Conservation (phyloP, 2,888 invertebrate genomes). For the Agonopterix heracliana region DNA sequence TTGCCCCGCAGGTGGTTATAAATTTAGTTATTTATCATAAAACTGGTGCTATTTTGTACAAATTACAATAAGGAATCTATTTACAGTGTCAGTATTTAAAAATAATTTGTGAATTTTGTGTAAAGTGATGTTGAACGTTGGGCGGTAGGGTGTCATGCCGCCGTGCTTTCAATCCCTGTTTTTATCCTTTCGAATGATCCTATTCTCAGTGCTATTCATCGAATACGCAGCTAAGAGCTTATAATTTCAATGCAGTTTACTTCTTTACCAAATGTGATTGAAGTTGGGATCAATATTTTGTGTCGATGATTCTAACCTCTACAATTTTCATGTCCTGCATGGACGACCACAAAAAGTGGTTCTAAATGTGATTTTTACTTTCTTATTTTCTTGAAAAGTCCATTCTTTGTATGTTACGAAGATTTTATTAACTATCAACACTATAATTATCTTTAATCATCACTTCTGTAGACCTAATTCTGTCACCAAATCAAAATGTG, state of each 20-base stretch:
- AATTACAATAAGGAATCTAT: conserved; percentile 24
- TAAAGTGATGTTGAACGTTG: conserved; percentile 31
- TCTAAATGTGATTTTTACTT: no score
- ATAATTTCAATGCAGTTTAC: no score
- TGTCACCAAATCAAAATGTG: no score
- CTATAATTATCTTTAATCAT: no score
- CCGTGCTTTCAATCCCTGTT: conserved; percentile 24
- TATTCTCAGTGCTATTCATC: no score
- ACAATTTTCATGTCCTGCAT: neutral
- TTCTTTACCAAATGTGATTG: no score
- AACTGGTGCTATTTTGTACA: conserved; percentile 32
- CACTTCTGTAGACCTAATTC: no score
- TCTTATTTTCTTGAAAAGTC: no score
- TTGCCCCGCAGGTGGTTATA: conserved; percentile 68
- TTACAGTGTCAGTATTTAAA: conserved; percentile 35
- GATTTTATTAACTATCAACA: no score
- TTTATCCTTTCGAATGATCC: conserved; percentile 12
- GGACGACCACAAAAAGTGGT: no score
- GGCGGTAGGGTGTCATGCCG: conserved; percentile 42
- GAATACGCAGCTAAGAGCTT: no score
- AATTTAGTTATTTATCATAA: conserved; percentile 38
- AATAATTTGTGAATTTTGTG: conserved; percentile 39
- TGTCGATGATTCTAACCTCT: neutral
- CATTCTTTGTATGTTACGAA: no score
- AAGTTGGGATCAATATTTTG: neutral